Evolutionary conservation across 1,140 invertebrate species (phyloP).

Genomic region (Eueides isabella): DNA sequence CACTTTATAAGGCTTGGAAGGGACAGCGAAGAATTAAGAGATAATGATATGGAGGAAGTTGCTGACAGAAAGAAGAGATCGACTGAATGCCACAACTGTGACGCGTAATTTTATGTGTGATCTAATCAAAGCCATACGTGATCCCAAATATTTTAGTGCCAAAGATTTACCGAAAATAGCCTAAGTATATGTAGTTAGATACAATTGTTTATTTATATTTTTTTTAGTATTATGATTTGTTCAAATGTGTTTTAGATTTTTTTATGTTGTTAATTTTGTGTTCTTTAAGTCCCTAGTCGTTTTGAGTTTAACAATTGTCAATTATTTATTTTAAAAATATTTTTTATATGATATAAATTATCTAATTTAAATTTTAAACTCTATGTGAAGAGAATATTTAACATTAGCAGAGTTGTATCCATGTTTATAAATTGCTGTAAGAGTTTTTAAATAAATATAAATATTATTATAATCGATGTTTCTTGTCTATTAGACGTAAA

Average conservation of each 20-base stretch:
- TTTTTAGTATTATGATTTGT: background rate
- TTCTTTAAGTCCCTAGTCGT: background rate
- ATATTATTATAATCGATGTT: conserved; percentile 29
- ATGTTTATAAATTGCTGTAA: conserved; percentile 29
- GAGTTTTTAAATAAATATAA: conserved; percentile 31
- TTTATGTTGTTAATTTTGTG: background rate
- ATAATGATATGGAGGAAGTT: conserved; percentile 54
- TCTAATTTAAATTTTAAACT: background rate
- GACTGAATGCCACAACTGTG: conserved; percentile 60
- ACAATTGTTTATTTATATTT: background rate
- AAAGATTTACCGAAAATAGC: conserved; percentile 27
- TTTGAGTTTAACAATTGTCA: background rate
- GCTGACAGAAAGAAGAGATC: conserved; percentile 65
- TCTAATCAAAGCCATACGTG: conserved; percentile 30
- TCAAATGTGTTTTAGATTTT: background rate
- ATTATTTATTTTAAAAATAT: background rate
- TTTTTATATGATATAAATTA: background rate
- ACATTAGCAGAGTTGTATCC: conserved; percentile 11
- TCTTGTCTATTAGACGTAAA: conserved; percentile 29
- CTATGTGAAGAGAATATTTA: background rate
- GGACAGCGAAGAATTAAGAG: conserved; percentile 64
- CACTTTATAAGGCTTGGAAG: conserved; percentile 73
- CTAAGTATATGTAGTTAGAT: conserved; percentile 13
- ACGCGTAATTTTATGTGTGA: conserved; percentile 53
- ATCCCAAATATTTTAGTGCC: conserved; percentile 37